These are phyloP conservation scores for Pseudotriccus pelzelni DNA, from an alignment of 2,797 vertebrate species.

Conservation along the genomic window DNA sequence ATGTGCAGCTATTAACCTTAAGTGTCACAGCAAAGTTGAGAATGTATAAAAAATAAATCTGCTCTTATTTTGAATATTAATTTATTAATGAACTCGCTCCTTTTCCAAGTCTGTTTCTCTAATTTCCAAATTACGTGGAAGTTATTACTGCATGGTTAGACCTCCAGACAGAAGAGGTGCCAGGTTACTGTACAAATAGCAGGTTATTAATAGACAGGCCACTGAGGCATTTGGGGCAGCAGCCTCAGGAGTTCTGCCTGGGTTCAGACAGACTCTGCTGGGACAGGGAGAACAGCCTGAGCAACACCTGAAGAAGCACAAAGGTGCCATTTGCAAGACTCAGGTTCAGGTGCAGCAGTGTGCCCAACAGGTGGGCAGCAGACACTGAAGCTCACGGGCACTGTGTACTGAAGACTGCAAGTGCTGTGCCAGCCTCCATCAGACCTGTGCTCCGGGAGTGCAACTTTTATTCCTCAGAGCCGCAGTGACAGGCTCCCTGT, in stretches of 20 bases:
- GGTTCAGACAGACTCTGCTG: background rate
- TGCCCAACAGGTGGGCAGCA: background rate
- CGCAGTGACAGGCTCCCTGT: background rate
- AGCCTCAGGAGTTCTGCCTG: background rate
- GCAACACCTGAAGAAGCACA: background rate
- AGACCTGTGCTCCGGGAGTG: rapidly evolving
- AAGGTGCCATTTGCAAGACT: rapidly evolving
- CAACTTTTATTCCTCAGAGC: background rate
- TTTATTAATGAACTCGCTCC: background rate
- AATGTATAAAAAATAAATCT: background rate
- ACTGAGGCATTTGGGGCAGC: background rate
- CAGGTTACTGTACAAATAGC: background rate
- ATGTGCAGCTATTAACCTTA: background rate
- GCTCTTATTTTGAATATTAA: background rate
- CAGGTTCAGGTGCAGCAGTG: rapidly evolving
- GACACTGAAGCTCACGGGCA: background rate
- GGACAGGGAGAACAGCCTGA: background rate
- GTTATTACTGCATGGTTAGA: background rate
- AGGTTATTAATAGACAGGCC: background rate
- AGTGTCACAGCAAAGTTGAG: background rate
- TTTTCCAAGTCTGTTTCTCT: background rate
- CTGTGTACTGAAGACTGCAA: rapidly evolving
- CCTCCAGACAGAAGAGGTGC: background rate
- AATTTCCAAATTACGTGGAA: background rate
- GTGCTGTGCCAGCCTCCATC: background rate